A percentile compares a stretch with the other conserved stretches of the same genome.
These are phyloP conservation scores for Microctonus hyperodae DNA, from an alignment of 2,888 invertebrate genomes.

Conservation along the genomic window DNA sequence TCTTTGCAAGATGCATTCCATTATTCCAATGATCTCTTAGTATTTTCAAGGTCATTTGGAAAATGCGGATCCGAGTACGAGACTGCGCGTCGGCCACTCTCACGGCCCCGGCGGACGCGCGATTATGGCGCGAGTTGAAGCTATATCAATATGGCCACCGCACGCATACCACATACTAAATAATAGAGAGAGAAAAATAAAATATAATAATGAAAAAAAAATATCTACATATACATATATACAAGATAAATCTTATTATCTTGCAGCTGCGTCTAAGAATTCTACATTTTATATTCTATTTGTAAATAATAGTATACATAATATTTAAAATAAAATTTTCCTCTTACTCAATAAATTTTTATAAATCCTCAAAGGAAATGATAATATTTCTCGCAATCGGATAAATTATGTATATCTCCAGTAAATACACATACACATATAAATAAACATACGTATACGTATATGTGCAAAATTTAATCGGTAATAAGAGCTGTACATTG, in stretches of 20 bases:
- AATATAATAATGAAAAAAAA: not conserved
- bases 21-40: conserved; percentile 7
- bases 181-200: conserved; percentile 27
- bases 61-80: conserved; percentile 37
- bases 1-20: too few relatives aligned
- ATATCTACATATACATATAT: not conserved
- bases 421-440: too few relatives aligned
- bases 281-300: conserved; percentile 6
- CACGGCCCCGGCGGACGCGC: conserved; percentile 38
- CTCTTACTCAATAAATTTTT: too few relatives aligned
- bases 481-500: too few relatives aligned
- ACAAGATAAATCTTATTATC: not conserved
- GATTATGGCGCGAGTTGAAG: conserved; percentile 33
- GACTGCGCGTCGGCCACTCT: conserved; percentile 35
- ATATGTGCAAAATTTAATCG: too few relatives aligned
- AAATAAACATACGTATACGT: too few relatives aligned
- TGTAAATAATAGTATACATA: too few relatives aligned
- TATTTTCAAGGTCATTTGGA: conserved; percentile 41
- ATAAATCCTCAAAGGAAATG: too few relatives aligned
- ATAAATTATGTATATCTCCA: too few relatives aligned
- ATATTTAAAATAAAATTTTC: too few relatives aligned
- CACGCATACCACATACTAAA: conserved; percentile 8
- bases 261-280: not conserved
- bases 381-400: too few relatives aligned
- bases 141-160: conserved; percentile 1